Conservation (phyloP, 1,140 invertebrate species). For the Panulirus ornatus region DNA sequence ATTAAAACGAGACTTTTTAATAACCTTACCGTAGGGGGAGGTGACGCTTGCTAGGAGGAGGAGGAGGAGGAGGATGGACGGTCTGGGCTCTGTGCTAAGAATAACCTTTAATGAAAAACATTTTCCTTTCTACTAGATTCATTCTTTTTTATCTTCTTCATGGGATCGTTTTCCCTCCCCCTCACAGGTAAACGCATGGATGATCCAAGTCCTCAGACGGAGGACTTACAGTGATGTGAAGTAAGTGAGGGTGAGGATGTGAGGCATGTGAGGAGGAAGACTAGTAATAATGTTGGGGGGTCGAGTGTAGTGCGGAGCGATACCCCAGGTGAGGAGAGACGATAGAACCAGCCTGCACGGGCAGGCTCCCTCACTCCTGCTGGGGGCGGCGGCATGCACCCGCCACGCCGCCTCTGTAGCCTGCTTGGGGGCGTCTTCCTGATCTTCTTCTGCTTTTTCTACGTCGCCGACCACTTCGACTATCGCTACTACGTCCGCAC, state of each 20-base stretch:
- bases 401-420: constrained; percentile 63
- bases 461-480: constrained; percentile 42
- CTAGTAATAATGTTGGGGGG: not conserved
- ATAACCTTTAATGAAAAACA: not conserved
- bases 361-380: constrained; percentile 5
- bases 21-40: too few relatives aligned
- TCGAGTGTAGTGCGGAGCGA: not conserved
- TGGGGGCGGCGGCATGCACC: constrained; percentile 48
- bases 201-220: not conserved
- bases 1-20: too few relatives aligned
- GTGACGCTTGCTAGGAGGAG: too few relatives aligned
- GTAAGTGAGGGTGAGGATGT: not conserved
- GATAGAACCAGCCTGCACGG: not conserved
- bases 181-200: not conserved
- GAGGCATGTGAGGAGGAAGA: not conserved
- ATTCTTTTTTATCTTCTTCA: not conserved
- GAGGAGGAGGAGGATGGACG: not conserved
- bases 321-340: not conserved
- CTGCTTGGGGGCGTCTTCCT: constrained; percentile 44
- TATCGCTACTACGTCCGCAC: constrained; percentile 43
- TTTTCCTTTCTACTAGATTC: not conserved
- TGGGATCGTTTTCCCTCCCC: too few relatives aligned
- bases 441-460: constrained; percentile 43
- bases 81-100: not conserved
- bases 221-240: too few relatives aligned